Conservation (phyloP, 2,888 invertebrate species). For the Callyntrura guangdongensis region DNA sequence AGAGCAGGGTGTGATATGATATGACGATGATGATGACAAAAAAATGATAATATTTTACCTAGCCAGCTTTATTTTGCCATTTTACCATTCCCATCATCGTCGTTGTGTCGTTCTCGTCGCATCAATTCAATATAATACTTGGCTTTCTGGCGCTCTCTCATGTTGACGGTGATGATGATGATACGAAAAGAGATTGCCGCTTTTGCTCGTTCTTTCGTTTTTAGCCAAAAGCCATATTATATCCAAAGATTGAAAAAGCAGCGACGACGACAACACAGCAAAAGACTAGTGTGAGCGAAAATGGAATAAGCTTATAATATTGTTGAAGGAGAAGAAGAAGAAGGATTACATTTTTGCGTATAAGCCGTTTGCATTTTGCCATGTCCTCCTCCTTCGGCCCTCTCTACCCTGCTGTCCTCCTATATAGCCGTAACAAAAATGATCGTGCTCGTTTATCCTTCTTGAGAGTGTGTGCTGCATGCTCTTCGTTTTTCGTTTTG, state of each 20-base stretch:
- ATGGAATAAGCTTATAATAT: conserved; percentile 35
- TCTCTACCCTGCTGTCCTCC: conserved; percentile 29
- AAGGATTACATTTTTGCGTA: conserved; percentile 38
- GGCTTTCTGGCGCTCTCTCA: not conserved
- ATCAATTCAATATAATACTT: not conserved
- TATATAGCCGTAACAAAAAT: conserved; percentile 11
- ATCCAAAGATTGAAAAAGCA: conserved; percentile 49
- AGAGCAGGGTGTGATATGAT: not conserved
- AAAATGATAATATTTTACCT: conserved; percentile 45
- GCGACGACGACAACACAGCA: not conserved
- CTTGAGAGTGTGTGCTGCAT: not conserved
- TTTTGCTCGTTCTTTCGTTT: not conserved
- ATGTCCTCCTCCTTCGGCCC: conserved; percentile 45
- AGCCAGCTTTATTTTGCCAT: conserved; percentile 34
- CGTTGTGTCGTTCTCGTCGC: not conserved
- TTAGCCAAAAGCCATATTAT: conserved; percentile 31
- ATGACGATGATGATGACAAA: conserved; percentile 17
- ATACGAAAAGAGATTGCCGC: not conserved
- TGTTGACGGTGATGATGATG: not conserved
- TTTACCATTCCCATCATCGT: conserved; percentile 24
- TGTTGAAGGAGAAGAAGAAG: conserved; percentile 1
- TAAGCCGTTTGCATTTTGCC: conserved; percentile 47
- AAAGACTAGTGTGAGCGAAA: conserved; percentile 4
- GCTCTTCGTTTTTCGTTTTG: not conserved
- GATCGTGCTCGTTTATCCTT: conserved; percentile 6